phyloP scores from a whole-genome alignment of 2,797 vertebrate genomes.

The Pseudocheirus occidentalis region DNA sequence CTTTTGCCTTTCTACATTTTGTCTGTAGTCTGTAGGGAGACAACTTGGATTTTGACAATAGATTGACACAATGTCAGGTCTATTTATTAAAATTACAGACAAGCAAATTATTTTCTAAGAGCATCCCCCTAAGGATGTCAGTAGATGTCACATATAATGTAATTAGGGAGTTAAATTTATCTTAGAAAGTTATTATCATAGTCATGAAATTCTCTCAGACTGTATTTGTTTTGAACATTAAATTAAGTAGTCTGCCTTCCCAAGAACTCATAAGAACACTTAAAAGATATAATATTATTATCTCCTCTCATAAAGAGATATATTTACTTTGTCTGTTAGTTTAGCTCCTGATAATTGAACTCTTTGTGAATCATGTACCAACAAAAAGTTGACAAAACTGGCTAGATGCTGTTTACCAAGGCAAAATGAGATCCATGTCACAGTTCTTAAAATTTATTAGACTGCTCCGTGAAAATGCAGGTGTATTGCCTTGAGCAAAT shows the following conservation, averaged over 20 bases:
- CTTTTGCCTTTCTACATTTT: conserved; percentile 46
- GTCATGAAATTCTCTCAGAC: conserved; percentile 1
- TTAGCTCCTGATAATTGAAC: conserved; percentile 34
- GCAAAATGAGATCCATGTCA: background rate
- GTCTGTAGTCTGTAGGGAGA: conserved; percentile 67
- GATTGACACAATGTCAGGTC: conserved; percentile 56
- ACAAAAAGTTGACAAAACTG: conserved; percentile 9
- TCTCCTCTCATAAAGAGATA: conserved; percentile 37
- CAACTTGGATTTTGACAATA: conserved; percentile 43
- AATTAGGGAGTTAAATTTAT: conserved; percentile 75
- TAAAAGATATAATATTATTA: background rate
- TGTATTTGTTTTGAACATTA: conserved; percentile 57
- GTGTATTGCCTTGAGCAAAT: background rate
- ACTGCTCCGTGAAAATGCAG: background rate
- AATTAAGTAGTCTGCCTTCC: conserved; percentile 48
- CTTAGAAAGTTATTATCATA: conserved; percentile 15
- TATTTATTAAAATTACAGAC: conserved; percentile 66
- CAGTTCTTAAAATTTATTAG: conserved; percentile 21
- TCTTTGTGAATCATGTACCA: background rate
- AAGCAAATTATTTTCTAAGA: conserved; percentile 55
- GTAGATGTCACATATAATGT: conserved; percentile 57
- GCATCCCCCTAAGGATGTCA: background rate
- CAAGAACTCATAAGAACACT: background rate
- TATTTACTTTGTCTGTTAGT: conserved; percentile 21
- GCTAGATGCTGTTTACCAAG: conserved; percentile 43